Base-by-base conservation (phyloP, 2,797 vertebrate genomes). In the Falco columbarius region DNA sequence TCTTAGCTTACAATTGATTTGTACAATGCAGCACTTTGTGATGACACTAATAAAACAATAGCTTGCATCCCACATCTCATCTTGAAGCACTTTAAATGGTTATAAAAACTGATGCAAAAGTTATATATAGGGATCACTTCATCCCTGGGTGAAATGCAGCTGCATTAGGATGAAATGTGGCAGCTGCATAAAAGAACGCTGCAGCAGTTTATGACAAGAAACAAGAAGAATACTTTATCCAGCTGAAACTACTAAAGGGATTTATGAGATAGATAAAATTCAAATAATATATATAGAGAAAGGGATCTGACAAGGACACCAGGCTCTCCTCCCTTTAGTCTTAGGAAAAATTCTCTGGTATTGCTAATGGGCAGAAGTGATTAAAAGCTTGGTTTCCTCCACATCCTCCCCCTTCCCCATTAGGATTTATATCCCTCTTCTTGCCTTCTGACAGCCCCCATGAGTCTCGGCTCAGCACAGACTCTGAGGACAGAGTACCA, bases 181-280 rank as follows among this genome's bases (percentile, higher is more conserved):
- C 96, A 95, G 93, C 88, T 94, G 92, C 90, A 90, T 68, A 85
- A 56, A 92, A 89, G 76, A 94, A 74, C 4, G 8, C 81, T 92
- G 77, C 77, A 93, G 91, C 88, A 89, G 82, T 96, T 95, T 95
- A 95, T 90, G 91, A 90, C 90, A 95, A 94, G 88, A 95, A 96
- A 94, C 67, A 92, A 95, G 55, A 56, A 93, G 81, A 96, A 92
- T 71, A 94, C 88, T 97, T 93, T 77, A 92, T 59, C 82, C 92
- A 95, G 90, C 80, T 89, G 90, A 89, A 96, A 93, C 38, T 76
- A 86, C 85, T 84, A 93, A 66, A 8, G 1, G 55, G 80, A 96
- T 96, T 95, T 95, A 95, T 84, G 91, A 95, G 58, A 52, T 4
- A 95, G 93, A 92, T 90, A 95, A 95, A 94, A 95, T 86, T 79